A percentile compares a stretch with the other conserved stretches of the same genome.
Evolutionary conservation across 2,113 vertebrate genomes (phyloP).

Genomic region (Paraplagusia blochii): DNA sequence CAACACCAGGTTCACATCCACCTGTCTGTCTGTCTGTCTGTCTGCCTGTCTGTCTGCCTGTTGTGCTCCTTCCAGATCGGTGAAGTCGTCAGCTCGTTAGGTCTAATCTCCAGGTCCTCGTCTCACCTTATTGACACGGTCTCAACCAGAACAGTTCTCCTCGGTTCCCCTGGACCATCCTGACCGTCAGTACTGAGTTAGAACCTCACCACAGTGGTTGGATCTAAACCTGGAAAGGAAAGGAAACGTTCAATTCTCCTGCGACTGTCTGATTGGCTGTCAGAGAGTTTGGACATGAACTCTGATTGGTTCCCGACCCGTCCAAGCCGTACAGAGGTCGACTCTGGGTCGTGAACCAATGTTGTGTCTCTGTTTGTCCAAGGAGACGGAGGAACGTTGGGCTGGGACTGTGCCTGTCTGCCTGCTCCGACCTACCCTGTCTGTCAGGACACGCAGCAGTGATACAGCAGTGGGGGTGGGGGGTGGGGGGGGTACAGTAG

Average conservation of each 20-base stretch:
- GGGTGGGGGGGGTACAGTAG: too few relatives aligned
- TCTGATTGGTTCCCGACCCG: not conserved
- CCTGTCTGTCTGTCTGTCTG: not conserved
- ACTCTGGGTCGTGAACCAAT: too few relatives aligned
- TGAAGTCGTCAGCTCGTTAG: constrained; percentile 6
- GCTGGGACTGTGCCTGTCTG: constrained; percentile 16
- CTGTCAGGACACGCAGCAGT: constrained; percentile 7
- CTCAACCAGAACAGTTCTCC: constrained; percentile 21
- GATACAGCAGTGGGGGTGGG: not conserved
- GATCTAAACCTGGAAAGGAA: constrained; percentile 4
- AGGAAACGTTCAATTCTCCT: constrained; percentile 5
- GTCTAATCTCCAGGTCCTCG: constrained; percentile 9
- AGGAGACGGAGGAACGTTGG: constrained; percentile 1
- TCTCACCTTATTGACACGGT: constrained; percentile 17
- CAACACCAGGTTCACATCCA: too few relatives aligned
- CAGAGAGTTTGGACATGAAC: constrained; percentile 13
- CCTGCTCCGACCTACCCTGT: too few relatives aligned
- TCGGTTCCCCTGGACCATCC: too few relatives aligned
- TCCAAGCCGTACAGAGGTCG: too few relatives aligned
- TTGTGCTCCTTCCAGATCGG: too few relatives aligned
- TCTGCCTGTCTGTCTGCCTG: not conserved
- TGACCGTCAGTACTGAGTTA: too few relatives aligned
- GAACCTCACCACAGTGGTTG: constrained; percentile 23
- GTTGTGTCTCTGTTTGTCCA: constrained; percentile 4
- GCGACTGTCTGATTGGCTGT: constrained; percentile 3